These are phyloP conservation scores for Mormyrops attenuatus DNA, from an alignment of 2,797 vertebrate species.

Conservation along the genomic window DNA sequence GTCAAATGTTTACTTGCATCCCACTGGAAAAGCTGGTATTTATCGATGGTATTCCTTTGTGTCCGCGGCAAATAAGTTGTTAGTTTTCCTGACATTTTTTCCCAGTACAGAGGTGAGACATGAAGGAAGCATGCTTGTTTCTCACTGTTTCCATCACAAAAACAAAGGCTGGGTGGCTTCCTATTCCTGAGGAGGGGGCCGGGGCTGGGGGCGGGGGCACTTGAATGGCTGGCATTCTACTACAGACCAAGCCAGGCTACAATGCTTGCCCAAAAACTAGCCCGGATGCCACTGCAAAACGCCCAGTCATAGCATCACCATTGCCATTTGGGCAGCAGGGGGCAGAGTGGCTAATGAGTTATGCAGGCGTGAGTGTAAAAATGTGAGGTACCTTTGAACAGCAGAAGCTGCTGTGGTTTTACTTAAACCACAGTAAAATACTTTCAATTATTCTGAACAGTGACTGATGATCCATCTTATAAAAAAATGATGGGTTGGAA, in stretches of 20 bases:
- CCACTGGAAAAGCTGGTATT: neutral
- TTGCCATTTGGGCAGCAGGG: neutral
- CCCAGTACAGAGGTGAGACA: conserved; percentile 22
- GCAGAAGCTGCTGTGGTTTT: neutral
- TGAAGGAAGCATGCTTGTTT: conserved; percentile 35
- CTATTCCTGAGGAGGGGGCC: neutral
- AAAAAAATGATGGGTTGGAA: neutral
- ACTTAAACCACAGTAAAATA: neutral
- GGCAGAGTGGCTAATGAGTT: neutral
- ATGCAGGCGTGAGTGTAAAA: neutral
- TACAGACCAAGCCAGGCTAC: neutral
- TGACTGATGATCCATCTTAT: neutral
- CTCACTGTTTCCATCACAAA: conserved; percentile 48
- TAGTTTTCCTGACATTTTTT: neutral
- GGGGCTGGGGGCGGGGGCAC: conserved; percentile 15
- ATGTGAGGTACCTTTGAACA: neutral
- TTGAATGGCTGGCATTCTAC: neutral
- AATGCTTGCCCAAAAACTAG: neutral
- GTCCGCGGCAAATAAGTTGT: neutral
- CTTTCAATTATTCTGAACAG: neutral
- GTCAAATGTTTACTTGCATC: neutral
- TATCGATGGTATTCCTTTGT: neutral
- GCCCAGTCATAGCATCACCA: neutral
- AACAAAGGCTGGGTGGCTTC: conserved; percentile 27
- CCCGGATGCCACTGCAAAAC: neutral